Evolutionary conservation across 2,113 vertebrate species (phyloP).

Genomic region (Peromyscus polionotus): DNA sequence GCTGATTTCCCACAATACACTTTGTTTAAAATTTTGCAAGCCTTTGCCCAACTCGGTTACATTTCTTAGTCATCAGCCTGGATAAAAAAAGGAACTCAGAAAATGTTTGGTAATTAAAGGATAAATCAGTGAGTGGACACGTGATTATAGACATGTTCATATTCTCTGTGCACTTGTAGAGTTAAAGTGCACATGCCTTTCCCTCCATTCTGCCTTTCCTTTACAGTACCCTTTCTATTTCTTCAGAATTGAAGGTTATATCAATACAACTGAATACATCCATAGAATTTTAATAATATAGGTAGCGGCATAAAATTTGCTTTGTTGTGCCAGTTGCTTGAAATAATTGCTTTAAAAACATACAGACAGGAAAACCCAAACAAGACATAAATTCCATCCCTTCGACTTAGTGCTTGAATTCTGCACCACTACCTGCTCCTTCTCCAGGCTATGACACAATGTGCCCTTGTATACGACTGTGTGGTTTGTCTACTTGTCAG

Average conservation of each 20-base stretch:
- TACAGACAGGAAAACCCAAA: neutral
- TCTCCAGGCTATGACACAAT: neutral
- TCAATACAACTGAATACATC: conserved; percentile 4
- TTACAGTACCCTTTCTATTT: neutral
- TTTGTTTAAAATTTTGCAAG: conserved; percentile 13
- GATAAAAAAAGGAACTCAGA: neutral
- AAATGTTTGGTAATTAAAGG: neutral
- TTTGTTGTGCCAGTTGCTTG: neutral
- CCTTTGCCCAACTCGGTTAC: neutral
- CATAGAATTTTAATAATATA: neutral
- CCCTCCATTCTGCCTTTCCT: neutral
- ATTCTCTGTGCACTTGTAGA: neutral
- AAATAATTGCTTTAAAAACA: conserved; percentile 29
- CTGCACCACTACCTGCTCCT: neutral
- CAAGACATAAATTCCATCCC: conserved; percentile 34
- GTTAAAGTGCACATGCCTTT: neutral
- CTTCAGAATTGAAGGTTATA: conserved; percentile 7
- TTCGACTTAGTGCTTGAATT: neutral
- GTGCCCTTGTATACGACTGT: neutral
- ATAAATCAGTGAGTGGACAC: neutral
- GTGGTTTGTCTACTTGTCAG: conserved; percentile 38
- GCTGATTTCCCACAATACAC: neutral
- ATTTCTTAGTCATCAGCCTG: neutral
- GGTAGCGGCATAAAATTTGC: neutral
- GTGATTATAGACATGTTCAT: neutral